Evolutionary conservation across 2,113 vertebrate genomes (phyloP).

Genomic region (Dendropsophus ebraccatus): DNA sequence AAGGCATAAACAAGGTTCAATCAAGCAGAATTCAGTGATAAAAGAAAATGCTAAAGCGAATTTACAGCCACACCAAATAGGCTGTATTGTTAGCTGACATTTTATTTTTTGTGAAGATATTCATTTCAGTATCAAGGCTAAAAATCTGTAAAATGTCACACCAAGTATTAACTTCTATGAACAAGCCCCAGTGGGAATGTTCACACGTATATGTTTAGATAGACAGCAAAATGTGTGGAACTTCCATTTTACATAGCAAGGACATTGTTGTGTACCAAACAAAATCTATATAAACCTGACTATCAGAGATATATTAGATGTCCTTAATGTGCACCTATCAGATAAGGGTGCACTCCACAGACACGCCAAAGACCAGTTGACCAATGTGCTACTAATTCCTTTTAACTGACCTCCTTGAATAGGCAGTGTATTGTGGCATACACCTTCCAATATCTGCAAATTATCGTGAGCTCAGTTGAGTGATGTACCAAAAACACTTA

Average conservation of each 20-base stretch:
- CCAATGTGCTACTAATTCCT: background rate
- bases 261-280: too few species aligned
- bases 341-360: background rate
- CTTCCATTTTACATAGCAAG: background rate
- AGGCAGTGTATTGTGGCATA: background rate
- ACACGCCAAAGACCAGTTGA: background rate
- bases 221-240: background rate
- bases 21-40: slow-evolving; percentile 19
- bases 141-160: slow-evolving; percentile 2
- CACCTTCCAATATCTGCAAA: too few species aligned
- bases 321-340: too few species aligned
- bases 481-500: too few species aligned
- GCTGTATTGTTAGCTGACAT: background rate
- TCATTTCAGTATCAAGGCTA: slow-evolving; percentile 4
- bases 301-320: too few species aligned
- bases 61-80: background rate
- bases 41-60: background rate
- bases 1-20: slow-evolving; percentile 9
- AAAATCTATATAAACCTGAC: too few species aligned
- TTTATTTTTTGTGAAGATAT: slow-evolving; percentile 1
- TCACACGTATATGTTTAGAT: background rate
- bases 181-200: background rate
- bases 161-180: background rate
- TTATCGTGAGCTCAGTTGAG: too few species aligned
- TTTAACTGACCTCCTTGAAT: background rate